Evolutionary conservation across 2,888 invertebrate species (phyloP), one percentile per base, ranked within the genome.

Genomic region (Pristionchus fissidentatus): DNA sequence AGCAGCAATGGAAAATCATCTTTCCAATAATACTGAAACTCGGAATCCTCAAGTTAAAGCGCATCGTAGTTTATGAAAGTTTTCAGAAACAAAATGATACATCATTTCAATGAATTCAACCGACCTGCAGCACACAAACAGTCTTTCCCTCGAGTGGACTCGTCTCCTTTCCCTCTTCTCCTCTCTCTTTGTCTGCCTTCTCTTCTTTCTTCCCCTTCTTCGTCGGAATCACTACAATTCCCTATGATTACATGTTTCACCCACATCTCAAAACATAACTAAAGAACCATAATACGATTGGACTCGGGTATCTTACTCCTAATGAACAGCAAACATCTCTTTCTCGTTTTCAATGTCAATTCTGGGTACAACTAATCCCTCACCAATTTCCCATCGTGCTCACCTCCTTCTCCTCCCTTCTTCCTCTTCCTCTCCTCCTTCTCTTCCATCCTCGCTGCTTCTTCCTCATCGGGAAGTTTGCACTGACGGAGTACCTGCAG

Each of bases 91-190:
- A 32, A 52, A 86, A 70, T 86, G 77, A 10, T 83, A 41, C 8
- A 4, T n/a, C 4, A 19, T 0, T 3, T 46, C 8, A n/a, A n/a
- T n/a, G n/a, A 10, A 15, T 15, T 49, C 49, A 1, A 41, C 75
- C 29, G 15, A 81, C 81, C 66, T 81, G 81, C 15, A 81, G 62
- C 22, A 89, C 89, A 78, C 86, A 87, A 29, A 88, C 87, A 55
- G 85, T 87, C 15, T 57, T 60, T 10, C 83, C 85, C 19, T 32
- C 83, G 43, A 88, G 81, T 41, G 75, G 49, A 57, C 52, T 66
- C 5, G 22, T 38, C 29, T 62, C 79, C 10, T 10, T 43, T 29
- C 29, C 81, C 32, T 81, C 55, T n/a, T n/a, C n/a, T n/a, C n/a
- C n/a, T n/a, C n/a, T n/a, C n/a, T n/a, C n/a, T n/a, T n/a, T n/a